Conservation (phyloP, 1,140 invertebrate genomes). For the Trachymyrmex septentrionalis region DNA sequence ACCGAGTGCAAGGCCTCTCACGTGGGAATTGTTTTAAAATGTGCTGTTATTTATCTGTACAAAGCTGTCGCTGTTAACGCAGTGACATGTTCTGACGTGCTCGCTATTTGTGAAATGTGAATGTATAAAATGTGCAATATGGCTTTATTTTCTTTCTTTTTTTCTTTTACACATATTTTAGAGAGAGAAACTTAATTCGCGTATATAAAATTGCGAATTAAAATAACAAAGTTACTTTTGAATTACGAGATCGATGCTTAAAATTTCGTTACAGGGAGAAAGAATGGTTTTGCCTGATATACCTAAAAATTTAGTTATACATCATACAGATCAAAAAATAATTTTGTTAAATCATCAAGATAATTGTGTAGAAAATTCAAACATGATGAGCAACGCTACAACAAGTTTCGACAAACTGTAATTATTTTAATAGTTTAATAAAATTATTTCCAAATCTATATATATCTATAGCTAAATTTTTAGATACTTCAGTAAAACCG, state of each 20-base stretch:
- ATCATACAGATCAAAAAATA: too few species aligned
- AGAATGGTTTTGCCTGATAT: too few species aligned
- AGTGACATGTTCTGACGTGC: constrained; percentile 62
- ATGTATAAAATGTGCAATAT: constrained; percentile 39
- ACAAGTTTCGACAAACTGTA: too few species aligned
- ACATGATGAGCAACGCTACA: too few species aligned
- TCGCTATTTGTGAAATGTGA: constrained; percentile 63
- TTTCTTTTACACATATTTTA: constrained; percentile 2
- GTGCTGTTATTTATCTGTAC: constrained; percentile 44
- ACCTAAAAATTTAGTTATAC: too few species aligned
- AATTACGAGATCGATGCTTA: background rate
- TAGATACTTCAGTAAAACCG: too few species aligned
- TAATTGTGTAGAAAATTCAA: too few species aligned
- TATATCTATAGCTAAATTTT: too few species aligned
- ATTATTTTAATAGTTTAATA: too few species aligned
- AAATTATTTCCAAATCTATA: too few species aligned
- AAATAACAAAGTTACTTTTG: constrained; percentile 22
- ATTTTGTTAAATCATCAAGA: too few species aligned
- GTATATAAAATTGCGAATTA: constrained; percentile 1
- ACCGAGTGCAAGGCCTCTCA: constrained; percentile 21
- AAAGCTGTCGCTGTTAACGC: constrained; percentile 68
- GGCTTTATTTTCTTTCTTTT: constrained; percentile 1
- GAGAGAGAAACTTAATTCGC: background rate
- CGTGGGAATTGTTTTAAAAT: constrained; percentile 67
- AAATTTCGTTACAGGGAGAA: background rate